Evolutionary conservation across 2,113 vertebrate genomes (phyloP).

Genomic region (Grammomys surdaster): DNA sequence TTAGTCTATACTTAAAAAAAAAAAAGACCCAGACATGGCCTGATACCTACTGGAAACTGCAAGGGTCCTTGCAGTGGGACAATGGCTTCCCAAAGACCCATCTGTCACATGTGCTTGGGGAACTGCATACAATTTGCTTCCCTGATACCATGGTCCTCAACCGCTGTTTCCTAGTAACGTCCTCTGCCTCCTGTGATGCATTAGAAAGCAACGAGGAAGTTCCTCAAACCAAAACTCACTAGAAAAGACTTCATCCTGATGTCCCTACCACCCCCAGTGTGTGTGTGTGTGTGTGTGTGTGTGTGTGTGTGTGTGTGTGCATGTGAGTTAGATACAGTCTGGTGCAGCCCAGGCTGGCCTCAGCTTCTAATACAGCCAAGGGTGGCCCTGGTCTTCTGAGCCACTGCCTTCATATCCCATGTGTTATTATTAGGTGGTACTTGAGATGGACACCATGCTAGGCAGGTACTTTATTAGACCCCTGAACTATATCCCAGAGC

Average conservation of each 20-base stretch:
- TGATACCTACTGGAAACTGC: neutral
- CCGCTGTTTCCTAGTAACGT: neutral
- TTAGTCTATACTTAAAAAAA: too few relatives aligned
- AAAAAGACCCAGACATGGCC: neutral
- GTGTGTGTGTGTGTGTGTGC: neutral
- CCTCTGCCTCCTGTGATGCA: neutral
- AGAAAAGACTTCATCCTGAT: neutral
- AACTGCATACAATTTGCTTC: neutral
- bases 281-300: neutral
- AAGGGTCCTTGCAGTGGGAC: neutral
- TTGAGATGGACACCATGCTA: neutral
- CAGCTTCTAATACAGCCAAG: neutral
- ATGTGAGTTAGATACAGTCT: neutral
- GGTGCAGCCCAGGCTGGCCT: neutral
- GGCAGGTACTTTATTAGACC: neutral
- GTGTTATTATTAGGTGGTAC: too few relatives aligned
- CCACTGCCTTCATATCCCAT: too few relatives aligned
- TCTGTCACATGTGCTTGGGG: neutral
- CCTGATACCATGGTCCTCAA: neutral
- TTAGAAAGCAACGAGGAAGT: neutral
- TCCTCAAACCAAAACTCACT: neutral
- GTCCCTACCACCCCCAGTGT: accelerated
- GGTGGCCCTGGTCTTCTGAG: neutral
- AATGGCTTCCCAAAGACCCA: neutral
- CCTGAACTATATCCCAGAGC: neutral